Percentiles rank a stretch among this genome's conserved stretches.
These are phyloP conservation scores for Ellobium chinense DNA, from an alignment of 2,888 invertebrate genomes.

Conservation along the genomic window DNA sequence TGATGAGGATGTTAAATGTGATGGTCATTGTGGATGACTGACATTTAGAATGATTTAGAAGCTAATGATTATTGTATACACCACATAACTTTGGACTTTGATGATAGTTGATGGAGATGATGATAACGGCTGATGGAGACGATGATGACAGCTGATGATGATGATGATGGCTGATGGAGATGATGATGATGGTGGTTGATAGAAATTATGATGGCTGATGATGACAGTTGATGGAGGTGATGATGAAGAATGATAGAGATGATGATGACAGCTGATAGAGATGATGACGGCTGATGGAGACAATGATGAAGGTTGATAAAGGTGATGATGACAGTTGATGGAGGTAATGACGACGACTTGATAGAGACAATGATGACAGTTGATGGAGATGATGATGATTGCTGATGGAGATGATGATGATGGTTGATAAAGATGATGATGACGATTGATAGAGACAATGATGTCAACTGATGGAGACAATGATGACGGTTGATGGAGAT, in stretches of 20 bases:
- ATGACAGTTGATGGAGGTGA: not conserved
- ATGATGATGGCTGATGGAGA: not conserved
- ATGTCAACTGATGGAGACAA: not conserved
- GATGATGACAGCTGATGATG: not conserved
- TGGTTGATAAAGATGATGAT: not conserved
- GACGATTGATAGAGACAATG: not conserved
- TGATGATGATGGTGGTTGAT: not conserved
- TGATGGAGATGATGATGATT: not conserved
- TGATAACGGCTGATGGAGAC: not conserved
- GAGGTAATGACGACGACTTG: not conserved
- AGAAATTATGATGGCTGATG: not conserved
- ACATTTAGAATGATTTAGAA: too few species aligned
- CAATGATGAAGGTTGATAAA: not conserved
- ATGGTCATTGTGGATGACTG: too few species aligned
- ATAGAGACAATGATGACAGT: not conserved
- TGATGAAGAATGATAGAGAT: not conserved
- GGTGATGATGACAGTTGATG: conserved; percentile 3
- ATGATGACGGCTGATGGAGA: not conserved
- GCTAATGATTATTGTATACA: too few species aligned
- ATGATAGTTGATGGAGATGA: not conserved
- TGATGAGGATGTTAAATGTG: too few species aligned
- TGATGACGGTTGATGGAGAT: not conserved
- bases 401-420: not conserved
- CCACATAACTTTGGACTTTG: too few species aligned
- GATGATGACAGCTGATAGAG: not conserved